Base-by-base conservation (phyloP, 2,888 invertebrate species). In the Gastracanthus pulcherrimus region DNA sequence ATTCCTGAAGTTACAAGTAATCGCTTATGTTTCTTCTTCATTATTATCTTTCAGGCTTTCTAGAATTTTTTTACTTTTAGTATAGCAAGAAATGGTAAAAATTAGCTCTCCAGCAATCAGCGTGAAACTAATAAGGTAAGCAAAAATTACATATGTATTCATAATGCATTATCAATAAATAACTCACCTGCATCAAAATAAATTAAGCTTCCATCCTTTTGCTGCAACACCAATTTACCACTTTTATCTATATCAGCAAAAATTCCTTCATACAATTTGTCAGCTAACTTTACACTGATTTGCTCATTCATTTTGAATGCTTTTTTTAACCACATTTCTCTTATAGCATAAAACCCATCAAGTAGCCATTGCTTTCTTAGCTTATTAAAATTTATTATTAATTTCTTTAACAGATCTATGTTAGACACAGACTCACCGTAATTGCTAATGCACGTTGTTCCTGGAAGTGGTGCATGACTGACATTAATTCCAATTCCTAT, bases 11-110 rank as follows among this genome's bases (percentile, higher is more conserved):
- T 77, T 77, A 77, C 69, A 77, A 77, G 77, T 77, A 77, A 77
- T 77, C 77, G 77, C 69, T 77, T 77, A 77, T 77, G 77, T 77
- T 77, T 77, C 79, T 79, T 71, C 79, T 71, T 79, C 79, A 79
- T 79, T 79, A 72, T 79, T 79, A 72, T 34, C 36, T 79, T 79
- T 79, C 26, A 79, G 72, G 72, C 79, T 79, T 79, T 79, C 72
- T 79, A 79, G 72, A 72, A 72, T 79, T 79, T 79, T 71, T 79
- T 79, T 79, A 79, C 79, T 79, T 79, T 79, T 72, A 64, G 26
- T 72, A 72, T 79, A 72, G 79, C 79, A 79, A 79, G 79, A 79
- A 79, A 79, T 72, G 79, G 79, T 79, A 62, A 79, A 66, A 79
- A 79, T 79, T 19, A 79, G 72, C 23, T 79, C 72, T 79, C 79